Percentiles rank a stretch among this genome's conserved stretches.
Evolutionary conservation across 1,140 invertebrate genomes (phyloP).

Genomic region (Harlomillsia oculata): DNA sequence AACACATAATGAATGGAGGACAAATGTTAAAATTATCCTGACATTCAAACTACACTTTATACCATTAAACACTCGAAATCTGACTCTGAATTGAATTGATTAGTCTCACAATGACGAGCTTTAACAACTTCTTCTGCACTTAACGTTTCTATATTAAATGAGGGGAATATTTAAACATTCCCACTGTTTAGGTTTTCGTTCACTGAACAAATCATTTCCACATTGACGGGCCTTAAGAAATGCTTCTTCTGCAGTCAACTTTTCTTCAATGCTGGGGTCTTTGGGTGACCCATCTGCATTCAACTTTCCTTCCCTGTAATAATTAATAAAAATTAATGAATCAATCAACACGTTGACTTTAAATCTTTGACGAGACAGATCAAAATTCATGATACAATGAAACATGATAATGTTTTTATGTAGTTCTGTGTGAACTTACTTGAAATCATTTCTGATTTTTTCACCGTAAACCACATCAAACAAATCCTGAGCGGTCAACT

Average conservation of each 20-base stretch:
- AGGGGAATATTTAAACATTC: conserved; percentile 22
- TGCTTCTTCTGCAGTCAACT: conserved; percentile 60
- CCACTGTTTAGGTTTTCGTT: conserved; percentile 28
- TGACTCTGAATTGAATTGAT: no score
- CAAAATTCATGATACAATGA: neutral
- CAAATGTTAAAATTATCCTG: no score
- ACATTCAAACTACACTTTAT: no score
- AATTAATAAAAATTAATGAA: neutral
- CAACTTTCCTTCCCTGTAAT: conserved; percentile 49
- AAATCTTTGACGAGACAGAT: no score
- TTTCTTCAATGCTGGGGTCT: conserved; percentile 49
- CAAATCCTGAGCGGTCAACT: conserved; percentile 73
- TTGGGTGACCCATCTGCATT: conserved; percentile 46
- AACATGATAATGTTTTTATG: neutral
- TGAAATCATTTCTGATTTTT: conserved; percentile 70
- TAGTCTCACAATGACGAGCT: no score
- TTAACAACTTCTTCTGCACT: no score
- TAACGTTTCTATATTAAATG: neutral
- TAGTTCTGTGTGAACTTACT: conserved; percentile 35
- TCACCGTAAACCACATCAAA: conserved; percentile 71
- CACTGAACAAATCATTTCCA: conserved; percentile 64
- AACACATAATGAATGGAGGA: no score
- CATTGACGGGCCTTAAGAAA: conserved; percentile 55
- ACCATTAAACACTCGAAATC: no score
- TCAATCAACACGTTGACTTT: neutral